Conservation (phyloP, 2,113 vertebrate genomes). For the Microcebus tavaratra region DNA sequence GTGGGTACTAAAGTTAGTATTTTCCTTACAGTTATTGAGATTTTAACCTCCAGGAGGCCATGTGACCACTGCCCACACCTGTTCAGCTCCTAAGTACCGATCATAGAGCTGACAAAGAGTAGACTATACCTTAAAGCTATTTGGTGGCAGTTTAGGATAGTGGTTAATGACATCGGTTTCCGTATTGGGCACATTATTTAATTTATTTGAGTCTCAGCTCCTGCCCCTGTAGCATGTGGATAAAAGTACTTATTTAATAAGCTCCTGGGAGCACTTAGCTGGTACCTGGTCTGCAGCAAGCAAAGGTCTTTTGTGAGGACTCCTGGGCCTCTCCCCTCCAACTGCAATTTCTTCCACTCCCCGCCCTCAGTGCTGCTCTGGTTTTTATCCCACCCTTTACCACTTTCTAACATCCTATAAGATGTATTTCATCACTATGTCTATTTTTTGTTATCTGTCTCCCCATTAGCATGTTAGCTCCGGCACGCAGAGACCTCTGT, state of each 20-base stretch:
- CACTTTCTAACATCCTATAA: neutral
- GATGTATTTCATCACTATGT: neutral
- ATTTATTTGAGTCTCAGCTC: neutral
- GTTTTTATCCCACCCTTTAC: neutral
- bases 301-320: neutral
- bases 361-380: rapidly evolving
- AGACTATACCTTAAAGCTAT: neutral
- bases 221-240: neutral
- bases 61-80: neutral
- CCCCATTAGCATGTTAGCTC: neutral
- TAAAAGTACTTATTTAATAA: too few relatives aligned
- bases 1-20: too few relatives aligned
- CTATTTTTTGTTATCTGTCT: neutral
- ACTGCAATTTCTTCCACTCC: rapidly evolving
- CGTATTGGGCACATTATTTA: neutral
- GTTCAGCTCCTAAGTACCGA: rapidly evolving
- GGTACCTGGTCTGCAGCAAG: rapidly evolving
- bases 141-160: neutral
- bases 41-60: neutral
- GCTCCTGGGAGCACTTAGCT: rapidly evolving
- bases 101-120: too few relatives aligned
- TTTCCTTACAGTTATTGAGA: neutral
- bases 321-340: neutral
- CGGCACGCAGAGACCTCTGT: neutral
- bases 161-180: neutral